Percentiles rank a stretch among this genome's conserved stretches.
Evolutionary conservation across 2,888 invertebrate species (phyloP).

Genomic region (Melinopterus prodromus): DNA sequence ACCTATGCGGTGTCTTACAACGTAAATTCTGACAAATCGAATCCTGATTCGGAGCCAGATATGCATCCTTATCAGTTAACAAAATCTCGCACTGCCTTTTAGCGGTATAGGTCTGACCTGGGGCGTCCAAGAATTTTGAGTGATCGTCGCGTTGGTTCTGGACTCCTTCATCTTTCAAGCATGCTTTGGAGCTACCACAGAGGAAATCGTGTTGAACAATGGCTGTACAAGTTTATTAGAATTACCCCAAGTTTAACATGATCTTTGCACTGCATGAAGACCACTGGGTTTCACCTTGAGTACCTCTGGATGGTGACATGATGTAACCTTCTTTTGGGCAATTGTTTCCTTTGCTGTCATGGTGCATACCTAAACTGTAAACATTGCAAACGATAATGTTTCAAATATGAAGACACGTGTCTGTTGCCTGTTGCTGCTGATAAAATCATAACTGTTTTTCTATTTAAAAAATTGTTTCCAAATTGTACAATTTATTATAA

Average conservation of each 20-base stretch:
- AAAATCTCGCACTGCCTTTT: slow-evolving; percentile 80
- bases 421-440: too few species aligned
- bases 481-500: too few species aligned
- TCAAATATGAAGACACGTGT: too few species aligned
- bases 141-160: slow-evolving; percentile 67
- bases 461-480: too few species aligned
- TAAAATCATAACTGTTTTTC: too few species aligned
- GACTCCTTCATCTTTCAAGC: slow-evolving; percentile 67
- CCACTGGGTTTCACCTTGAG: slow-evolving; percentile 81
- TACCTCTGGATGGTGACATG: slow-evolving; percentile 84
- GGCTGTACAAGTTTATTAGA: slow-evolving; percentile 29
- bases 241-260: slow-evolving; percentile 67
- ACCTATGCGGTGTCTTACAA: slow-evolving; percentile 76
- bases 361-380: slow-evolving; percentile 79
- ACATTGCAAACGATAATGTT: too few species aligned
- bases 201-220: slow-evolving; percentile 11
- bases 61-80: slow-evolving; percentile 74
- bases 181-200: slow-evolving; percentile 68
- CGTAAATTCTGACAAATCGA: slow-evolving; percentile 72
- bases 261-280: slow-evolving; percentile 77
- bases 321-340: slow-evolving; percentile 82
- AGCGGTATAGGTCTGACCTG: slow-evolving; percentile 75
- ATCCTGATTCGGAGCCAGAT: slow-evolving; percentile 60
- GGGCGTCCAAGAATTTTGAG: slow-evolving; percentile 68
- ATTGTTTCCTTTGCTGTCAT: slow-evolving; percentile 76